Base-by-base conservation (phyloP, 2,113 vertebrate species). In the Egretta garzetta region DNA sequence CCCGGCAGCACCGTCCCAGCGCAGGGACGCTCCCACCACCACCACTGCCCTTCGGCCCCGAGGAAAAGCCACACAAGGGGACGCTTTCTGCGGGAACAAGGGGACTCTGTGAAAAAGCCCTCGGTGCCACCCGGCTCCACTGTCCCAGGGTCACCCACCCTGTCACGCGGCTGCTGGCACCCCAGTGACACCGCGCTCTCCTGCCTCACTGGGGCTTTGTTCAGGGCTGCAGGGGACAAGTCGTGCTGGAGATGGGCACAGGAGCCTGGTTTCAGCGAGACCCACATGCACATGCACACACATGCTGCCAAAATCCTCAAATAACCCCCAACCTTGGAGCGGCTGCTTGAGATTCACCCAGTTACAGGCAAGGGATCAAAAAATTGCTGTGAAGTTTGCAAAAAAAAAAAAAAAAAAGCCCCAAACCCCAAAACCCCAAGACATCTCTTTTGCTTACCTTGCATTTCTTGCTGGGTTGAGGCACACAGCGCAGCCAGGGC, bases 151-250 rank as follows among this genome's bases (percentile, higher is more conserved):
- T 93, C 93, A 82, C 56, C 77, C 92, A 12, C 49, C 56, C 91
- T 8, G 12, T 94, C 93, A 96, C 75, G 81, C 67, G 63, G 67
- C 86, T 13, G 50, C 88, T 9, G 39, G 30, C 5, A 53, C 26
- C 82, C 68, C 71, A 4, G 49, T 63, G 96, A 39, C 96, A 72
- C 90, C 24, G 21, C 8, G 14, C 55, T 14, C 70, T 37, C 75
- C 80, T 1, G 79, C 83, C 81, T 95, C 95, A 94, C 60, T 94
- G 94, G 33, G 73, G 32, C 93, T 95, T 96, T 97, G 97, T 97
- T 79, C 5, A 0, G 3, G 0, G 12, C 32, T 2, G 3, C 10
- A 3, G 27, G 88, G 23, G 20, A 58, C 12, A 12, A 39, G 30
- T 0, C 1, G 35, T 43, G 60, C 71, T 0, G 8, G 71, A 45